A percentile compares a stretch with the other conserved stretches of the same genome.
These are phyloP conservation scores for Pelobates cultripes DNA, from an alignment of 2,797 vertebrate genomes.

Conservation along the genomic window DNA sequence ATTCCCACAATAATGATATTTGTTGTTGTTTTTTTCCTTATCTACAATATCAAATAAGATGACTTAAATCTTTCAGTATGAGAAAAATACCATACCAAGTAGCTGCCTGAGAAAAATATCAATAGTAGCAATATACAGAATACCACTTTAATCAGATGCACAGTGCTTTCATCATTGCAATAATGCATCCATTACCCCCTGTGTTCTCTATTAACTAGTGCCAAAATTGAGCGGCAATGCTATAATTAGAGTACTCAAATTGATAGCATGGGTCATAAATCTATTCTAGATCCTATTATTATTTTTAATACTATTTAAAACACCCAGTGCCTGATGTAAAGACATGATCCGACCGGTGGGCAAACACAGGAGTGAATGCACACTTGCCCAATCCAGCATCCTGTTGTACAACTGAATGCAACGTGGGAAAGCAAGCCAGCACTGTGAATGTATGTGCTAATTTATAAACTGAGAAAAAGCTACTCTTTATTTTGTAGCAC, in stretches of 20 bases:
- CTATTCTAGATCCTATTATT: background rate
- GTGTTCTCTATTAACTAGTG: background rate
- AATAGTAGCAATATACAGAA: background rate
- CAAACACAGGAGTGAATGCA: background rate
- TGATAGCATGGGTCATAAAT: background rate
- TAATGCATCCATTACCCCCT: background rate
- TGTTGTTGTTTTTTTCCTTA: no score
- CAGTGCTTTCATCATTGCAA: background rate
- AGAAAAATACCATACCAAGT: no score
- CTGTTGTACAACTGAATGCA: no score
- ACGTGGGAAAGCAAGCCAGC: background rate
- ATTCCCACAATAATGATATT: no score
- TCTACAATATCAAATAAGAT: no score
- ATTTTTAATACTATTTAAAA: background rate
- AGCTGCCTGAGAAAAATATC: no score
- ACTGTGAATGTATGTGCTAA: background rate
- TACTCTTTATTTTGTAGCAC: no score
- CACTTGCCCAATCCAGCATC: background rate
- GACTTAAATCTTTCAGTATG: no score
- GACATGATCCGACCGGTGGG: background rate
- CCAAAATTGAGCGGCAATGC: background rate
- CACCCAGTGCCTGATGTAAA: background rate
- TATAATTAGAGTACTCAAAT: background rate
- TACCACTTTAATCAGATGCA: background rate
- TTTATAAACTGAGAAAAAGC: no score